phyloP scores from a whole-genome alignment of 1,140 invertebrate species.

The Drosophila nebulosa region DNA sequence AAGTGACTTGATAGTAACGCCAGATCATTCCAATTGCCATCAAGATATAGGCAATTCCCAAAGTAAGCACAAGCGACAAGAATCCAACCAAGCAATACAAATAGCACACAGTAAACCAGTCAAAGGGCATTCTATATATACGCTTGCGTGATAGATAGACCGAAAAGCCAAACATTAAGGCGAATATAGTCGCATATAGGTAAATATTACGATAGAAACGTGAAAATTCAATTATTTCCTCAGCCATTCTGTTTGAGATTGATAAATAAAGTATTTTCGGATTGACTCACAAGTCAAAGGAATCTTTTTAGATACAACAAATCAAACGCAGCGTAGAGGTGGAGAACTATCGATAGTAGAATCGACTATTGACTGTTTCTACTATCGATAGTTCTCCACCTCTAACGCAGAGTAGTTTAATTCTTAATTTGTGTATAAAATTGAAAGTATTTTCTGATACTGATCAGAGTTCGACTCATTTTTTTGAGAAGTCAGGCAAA shows the following conservation, averaged over 20 bases:
- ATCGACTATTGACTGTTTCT: too few relatives aligned
- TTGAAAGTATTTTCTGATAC: too few relatives aligned
- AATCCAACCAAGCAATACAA: conserved; percentile 1
- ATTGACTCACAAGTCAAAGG: background rate
- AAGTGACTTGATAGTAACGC: background rate
- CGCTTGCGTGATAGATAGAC: background rate
- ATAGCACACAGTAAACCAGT: conserved; percentile 2
- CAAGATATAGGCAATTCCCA: conserved; percentile 7
- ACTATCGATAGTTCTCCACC: too few relatives aligned
- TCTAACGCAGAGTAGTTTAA: too few relatives aligned
- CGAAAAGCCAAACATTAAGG: background rate
- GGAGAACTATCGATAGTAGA: too few relatives aligned
- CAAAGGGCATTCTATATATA: conserved; percentile 16
- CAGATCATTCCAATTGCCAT: background rate
- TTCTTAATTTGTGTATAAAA: too few relatives aligned
- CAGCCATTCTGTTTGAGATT: background rate
- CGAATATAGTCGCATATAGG: conserved; percentile 11
- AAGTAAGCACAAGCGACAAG: conserved; percentile 3
- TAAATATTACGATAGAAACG: conserved; percentile 20
- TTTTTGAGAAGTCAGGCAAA: too few relatives aligned
- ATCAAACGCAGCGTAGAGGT: too few relatives aligned
- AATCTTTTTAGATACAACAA: background rate
- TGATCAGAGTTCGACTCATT: too few relatives aligned
- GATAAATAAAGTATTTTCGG: background rate
- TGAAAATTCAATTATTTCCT: background rate